Base-by-base conservation (phyloP, 2,888 invertebrate species). In the Lasioglossum marginatum region DNA sequence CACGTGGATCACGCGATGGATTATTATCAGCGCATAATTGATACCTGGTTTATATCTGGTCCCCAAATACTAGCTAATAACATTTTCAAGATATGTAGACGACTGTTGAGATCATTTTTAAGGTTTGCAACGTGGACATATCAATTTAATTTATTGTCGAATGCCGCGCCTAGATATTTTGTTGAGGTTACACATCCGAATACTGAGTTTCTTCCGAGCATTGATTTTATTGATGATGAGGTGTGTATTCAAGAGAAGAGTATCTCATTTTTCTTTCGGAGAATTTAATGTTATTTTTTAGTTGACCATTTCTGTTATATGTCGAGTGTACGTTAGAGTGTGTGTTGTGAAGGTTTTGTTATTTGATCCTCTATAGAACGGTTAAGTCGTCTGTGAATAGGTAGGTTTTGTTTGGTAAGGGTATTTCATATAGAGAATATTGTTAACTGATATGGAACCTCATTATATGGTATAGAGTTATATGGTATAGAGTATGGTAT, bases 231-330 rank as follows among this genome's bases (percentile, higher is more conserved):
- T n/a, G 12, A n/a, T 4, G 1, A n/a, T 12, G n/a, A 57, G 57
- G 57, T 57, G 57, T n/a, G 57, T 57, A 57, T 57, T 57, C n/a
- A 12, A n/a, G n/a, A n/a, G 57, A 57, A 57, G n/a, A n/a, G n/a
- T 57, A n/a, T 57, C n/a, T 57, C 4, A 57, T 57, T 57, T n/a
- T 12, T 57, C 12, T 57, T 57, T n/a, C 12, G 4, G 12, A 57
- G 12, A n/a, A 57, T n/a, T 57, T 57, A 57, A 57, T n/a, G 52
- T 57, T 57, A n/a, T 57, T 10, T 57, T 57, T 57, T 57, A n/a
- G n/a, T 57, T n/a, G 52, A 57, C 1, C 52, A n/a, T 57, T n/a
- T 57, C n/a, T 57, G 57, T 57, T 57, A n/a, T n/a, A n/a, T n/a
- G 57, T 57, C n/a, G n/a, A 57, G 12, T 57, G n/a, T n/a, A n/a